These are phyloP conservation scores for Anhinga rufa DNA, from an alignment of 2,113 vertebrate genomes.

Conservation along the genomic window DNA sequence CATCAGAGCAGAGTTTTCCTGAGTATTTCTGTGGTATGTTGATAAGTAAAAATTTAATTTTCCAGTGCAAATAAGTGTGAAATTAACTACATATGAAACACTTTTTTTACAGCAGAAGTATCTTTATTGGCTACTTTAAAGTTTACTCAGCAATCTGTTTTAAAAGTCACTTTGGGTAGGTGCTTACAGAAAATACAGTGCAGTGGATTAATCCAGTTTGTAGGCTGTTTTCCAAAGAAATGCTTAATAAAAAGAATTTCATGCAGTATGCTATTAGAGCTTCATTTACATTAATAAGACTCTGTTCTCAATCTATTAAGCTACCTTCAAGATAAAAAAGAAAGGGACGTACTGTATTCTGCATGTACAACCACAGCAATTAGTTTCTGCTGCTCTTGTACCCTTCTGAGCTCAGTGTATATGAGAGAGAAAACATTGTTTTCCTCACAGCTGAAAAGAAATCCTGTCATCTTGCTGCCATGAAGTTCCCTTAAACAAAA, in stretches of 20 bases:
- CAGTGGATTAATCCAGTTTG: conserved; percentile 13
- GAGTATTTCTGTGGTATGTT: conserved; percentile 51
- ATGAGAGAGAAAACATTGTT: background rate
- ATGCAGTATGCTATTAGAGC: conserved; percentile 30
- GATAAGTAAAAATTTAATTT: conserved; percentile 71
- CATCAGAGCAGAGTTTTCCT: conserved; percentile 7
- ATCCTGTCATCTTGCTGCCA: background rate
- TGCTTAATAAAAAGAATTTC: conserved; percentile 41
- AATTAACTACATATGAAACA: conserved; percentile 69
- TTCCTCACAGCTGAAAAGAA: background rate
- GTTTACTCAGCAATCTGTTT: conserved; percentile 64
- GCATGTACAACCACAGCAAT: background rate
- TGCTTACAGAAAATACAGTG: conserved; percentile 28
- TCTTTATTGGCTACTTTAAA: conserved; percentile 52
- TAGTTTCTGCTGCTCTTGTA: background rate
- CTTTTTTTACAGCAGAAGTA: conserved; percentile 19
- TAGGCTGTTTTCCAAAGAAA: conserved; percentile 29
- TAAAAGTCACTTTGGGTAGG: conserved; percentile 58
- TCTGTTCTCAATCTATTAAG: conserved; percentile 34
- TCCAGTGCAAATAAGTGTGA: conserved; percentile 67
- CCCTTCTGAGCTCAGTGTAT: background rate
- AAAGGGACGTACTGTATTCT: background rate
- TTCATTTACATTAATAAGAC: conserved; percentile 52
- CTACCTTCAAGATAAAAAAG: conserved; percentile 38
- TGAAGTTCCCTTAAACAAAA: background rate